Evolutionary conservation across 2,113 vertebrate genomes (phyloP), one percentile per base, ranked within the genome.

Genomic region (Dryoscopus gambensis): DNA sequence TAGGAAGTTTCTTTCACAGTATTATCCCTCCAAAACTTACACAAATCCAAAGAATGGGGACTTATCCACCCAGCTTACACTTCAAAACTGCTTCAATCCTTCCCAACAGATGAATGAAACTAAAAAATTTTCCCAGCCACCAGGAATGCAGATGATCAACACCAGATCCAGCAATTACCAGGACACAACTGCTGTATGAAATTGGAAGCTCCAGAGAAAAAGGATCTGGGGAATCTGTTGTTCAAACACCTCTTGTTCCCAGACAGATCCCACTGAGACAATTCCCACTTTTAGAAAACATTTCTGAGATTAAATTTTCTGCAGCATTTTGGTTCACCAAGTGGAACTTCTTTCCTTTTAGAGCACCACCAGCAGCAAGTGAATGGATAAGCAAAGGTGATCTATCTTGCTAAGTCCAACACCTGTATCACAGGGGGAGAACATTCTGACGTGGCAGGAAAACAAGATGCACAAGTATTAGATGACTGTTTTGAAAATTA

Each of bases 1-100:
- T 59, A 84, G 88, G 82, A 97, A 94, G 81, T 94, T 89, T 93
- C 79, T 88, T 91, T 95, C 78, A 83, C 56, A 90, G 62, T 33
- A 89, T 59, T 49, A 82, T 53, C 16, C 14, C 24, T 67, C 18
- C 22, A 86, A 74, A 93, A 86, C 35, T 16, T 62, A 73, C 6
- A 76, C 11, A 57, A 76, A 65, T 65, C 14, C 16, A 49, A 70
- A 74, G 39, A 90, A 70, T n/a, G n/a, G 19, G 33, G 21, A 77
- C 15, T 68, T 84, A 80, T 3, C 23, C 31, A 56, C 55, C 5
- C 42, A 67, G 27, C 11, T 67, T 67, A 59, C 9, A 77, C 25
- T 87, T 65, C 52, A 57, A 28, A 64, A 20, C 33, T 44, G 24
- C 30, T 82, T 87, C 35, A 68, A 35, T 63, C 75, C 16, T 37